Evolutionary conservation across 2,888 invertebrate species (phyloP), one percentile per base, ranked within the genome.

Genomic region (Hirtodrosophila histrioides): DNA sequence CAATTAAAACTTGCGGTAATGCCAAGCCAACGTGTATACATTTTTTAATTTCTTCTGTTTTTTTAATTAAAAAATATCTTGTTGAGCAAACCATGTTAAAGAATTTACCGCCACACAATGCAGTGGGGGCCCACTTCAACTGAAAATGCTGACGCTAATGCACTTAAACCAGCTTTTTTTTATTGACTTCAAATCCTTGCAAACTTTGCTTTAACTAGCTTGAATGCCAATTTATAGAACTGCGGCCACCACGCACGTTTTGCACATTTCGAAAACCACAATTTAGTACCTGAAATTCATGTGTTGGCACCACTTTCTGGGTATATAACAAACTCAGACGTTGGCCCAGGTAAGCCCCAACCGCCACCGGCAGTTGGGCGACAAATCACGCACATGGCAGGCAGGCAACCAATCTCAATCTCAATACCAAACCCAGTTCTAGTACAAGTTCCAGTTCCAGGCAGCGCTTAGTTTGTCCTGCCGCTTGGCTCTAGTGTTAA

Each of bases 311-410:
- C 31, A 7, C 31, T 17, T n/a, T 31, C 36, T 17, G 12, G 27
- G 9, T 31, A 8, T 31, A 31, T 31, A 31, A 31, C 31, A 3
- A 31, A 0, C 37, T 29, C 54, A 46, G 65, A 31, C 48, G 61
- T 17, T 40, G 17, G 23, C 11, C 35, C 17, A 40, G 48, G 56
- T 31, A 43, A 49, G 44, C 50, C 51, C 36, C 46, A 70, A 17
- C 11, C 17, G 35, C 65, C 48, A 12, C 45, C 37, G 50, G 64
- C 48, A 57, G 24, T 58, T 56, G 50, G 71, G 43, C 62, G 62
- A 74, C 70, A 78, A 70, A 81, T 82, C 82, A 78, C 64, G 79
- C 75, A 53, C 70, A 55, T 40, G 49, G 11, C 53, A 23, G 49
- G 12, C 33, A 45, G 24, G 24, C 23, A 37, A 36, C 24, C 23